A percentile compares a stretch with the other conserved stretches of the same genome.
phyloP scores from a whole-genome alignment of 1,140 invertebrate species.

The Samia ricini region DNA sequence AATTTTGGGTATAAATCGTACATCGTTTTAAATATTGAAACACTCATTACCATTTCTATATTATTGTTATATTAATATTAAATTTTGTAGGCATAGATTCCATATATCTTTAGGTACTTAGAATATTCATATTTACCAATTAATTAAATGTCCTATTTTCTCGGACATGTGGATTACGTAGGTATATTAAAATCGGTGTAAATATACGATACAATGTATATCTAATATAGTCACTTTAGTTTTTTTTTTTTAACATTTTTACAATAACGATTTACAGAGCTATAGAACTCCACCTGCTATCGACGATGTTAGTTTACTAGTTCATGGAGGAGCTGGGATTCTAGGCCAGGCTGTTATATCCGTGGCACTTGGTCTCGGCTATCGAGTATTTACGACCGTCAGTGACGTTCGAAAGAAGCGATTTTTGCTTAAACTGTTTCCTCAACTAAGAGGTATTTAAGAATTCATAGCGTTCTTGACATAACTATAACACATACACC shows the following conservation, averaged over 20 bases:
- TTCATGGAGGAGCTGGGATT: conserved; percentile 84
- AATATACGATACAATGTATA: neutral
- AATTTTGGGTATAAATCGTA: neutral
- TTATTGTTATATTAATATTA: neutral
- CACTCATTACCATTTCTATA: neutral
- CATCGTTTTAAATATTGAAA: neutral
- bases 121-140: neutral
- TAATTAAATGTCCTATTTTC: neutral
- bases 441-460: conserved; percentile 35
- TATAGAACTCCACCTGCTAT: neutral
- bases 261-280: neutral
- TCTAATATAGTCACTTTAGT: neutral
- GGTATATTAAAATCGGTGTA: neutral
- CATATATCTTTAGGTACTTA: neutral
- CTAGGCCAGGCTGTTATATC: conserved; percentile 86
- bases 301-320: conserved; percentile 51
- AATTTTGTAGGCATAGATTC: neutral
- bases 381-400: conserved; percentile 74
- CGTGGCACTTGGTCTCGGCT: conserved; percentile 76
- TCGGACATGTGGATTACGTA: neutral
- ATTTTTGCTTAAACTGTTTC: conserved; percentile 51
- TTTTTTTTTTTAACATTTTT: neutral
- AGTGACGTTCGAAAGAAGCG: too few relatives aligned
- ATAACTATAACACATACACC: too few relatives aligned
- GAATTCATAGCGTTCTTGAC: too few relatives aligned